Percentiles rank a stretch among this genome's conserved stretches.
Evolutionary conservation across 2,888 invertebrate genomes (phyloP).

Genomic region (Acleris cristana): DNA sequence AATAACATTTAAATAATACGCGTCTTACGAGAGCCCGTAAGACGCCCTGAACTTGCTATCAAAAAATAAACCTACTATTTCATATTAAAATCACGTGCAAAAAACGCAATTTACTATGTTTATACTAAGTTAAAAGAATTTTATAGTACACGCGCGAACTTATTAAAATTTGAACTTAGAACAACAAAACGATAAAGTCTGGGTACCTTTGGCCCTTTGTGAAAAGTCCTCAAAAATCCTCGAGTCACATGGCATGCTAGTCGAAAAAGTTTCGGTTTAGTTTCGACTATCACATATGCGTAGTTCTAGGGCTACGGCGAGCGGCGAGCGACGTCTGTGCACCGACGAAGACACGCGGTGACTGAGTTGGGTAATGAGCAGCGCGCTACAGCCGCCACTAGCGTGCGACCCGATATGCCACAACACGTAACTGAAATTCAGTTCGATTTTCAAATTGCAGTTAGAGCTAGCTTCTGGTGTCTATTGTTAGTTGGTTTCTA

Average conservation of each 20-base stretch:
- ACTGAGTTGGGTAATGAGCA: constrained; percentile 6
- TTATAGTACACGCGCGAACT: too few species aligned
- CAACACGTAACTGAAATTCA: background rate
- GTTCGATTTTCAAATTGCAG: background rate
- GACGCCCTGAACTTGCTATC: too few species aligned
- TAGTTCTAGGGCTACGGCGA: constrained; percentile 7
- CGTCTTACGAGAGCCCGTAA: too few species aligned
- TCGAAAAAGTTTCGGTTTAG: constrained; percentile 41
- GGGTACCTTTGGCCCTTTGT: constrained; percentile 32
- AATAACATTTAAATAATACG: too few species aligned
- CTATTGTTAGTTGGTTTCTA: too few species aligned
- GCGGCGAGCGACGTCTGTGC: constrained; percentile 3
- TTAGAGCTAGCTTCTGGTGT: too few species aligned
- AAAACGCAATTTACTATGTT: too few species aligned
- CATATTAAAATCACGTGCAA: too few species aligned
- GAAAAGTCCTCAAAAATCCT: constrained; percentile 25
- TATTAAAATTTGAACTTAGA: too few species aligned
- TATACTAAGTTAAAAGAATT: too few species aligned
- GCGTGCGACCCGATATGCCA: background rate
- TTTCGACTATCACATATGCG: constrained; percentile 51
- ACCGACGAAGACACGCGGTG: constrained; percentile 5
- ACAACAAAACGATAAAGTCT: constrained; percentile 6
- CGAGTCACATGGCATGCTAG: constrained; percentile 49
- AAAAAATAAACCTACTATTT: too few species aligned
- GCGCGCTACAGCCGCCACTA: constrained; percentile 1